Evolutionary conservation across 2,888 invertebrate species (phyloP).

Genomic region (Ophion obscuratus): DNA sequence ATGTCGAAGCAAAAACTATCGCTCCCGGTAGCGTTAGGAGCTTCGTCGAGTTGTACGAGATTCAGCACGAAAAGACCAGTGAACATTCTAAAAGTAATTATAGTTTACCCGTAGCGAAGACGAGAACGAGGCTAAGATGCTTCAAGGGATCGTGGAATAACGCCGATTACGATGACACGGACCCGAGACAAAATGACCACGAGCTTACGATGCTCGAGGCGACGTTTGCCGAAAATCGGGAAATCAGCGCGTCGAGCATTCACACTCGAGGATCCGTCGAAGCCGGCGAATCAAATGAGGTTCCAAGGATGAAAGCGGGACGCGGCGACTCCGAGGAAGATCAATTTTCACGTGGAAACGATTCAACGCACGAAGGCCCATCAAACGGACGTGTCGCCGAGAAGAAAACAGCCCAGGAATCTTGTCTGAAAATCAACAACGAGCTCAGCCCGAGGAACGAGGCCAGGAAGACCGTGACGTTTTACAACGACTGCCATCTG

Average conservation of each 20-base stretch:
- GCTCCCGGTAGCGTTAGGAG: slow-evolving; percentile 81
- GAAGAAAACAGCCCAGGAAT: slow-evolving; percentile 62
- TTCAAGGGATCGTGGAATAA: slow-evolving; percentile 53
- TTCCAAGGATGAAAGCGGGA: neutral
- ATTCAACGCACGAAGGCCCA: slow-evolving; percentile 14
- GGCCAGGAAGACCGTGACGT: slow-evolving; percentile 78
- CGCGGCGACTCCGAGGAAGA: slow-evolving; percentile 4
- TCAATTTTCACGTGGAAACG: slow-evolving; percentile 15
- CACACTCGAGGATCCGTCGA: neutral
- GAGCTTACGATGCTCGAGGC: neutral
- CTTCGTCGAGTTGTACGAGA: slow-evolving; percentile 81
- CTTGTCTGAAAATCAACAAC: slow-evolving; percentile 70
- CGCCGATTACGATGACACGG: slow-evolving; percentile 23
- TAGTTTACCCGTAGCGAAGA: slow-evolving; percentile 61
- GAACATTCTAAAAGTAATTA: slow-evolving; percentile 76
- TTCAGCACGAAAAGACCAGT: slow-evolving; percentile 73
- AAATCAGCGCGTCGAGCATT: slow-evolving; percentile 25
- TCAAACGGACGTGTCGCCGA: slow-evolving; percentile 37
- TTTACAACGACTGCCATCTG: slow-evolving; percentile 73
- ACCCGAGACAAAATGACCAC: slow-evolving; percentile 20
- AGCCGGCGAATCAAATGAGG: slow-evolving; percentile 6
- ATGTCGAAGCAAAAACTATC: slow-evolving; percentile 73
- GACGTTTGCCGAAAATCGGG: neutral
- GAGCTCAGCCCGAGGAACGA: slow-evolving; percentile 67
- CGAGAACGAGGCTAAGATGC: slow-evolving; percentile 52